Evolutionary conservation across 1,140 invertebrate genomes (phyloP), one percentile per base, ranked within the genome.

Genomic region (Drosophila nebulosa): DNA sequence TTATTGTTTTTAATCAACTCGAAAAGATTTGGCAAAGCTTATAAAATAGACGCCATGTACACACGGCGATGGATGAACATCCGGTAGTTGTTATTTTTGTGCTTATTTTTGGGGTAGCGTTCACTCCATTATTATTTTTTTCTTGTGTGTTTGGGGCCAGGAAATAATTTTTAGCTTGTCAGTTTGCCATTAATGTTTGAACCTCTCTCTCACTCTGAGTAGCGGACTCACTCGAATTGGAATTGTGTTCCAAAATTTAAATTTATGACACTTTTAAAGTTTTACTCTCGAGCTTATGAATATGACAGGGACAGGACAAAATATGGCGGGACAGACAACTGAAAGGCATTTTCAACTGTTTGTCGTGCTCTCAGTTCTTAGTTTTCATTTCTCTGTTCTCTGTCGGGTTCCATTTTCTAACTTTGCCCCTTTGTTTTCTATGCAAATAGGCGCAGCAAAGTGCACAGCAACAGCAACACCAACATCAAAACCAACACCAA

Each of bases 1-100:
- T 88, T 88, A 88, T 88, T 88, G 83, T 88, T 88, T 88, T 88
- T 88, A 88, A 88, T 88, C 83, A 88, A 88, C 83, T 88, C 83
- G 83, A 78, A 86, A 76, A 86, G 81, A 86, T 88, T 86, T 88
- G 81, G 55, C 78, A 70, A 71, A 79, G 83, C 83, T 88, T 88
- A 88, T 88, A 88, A 88, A 88, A 88, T 88, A 83, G 83, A 88
- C 75, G 71, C 78, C 78, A 68, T 60, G 69, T 62, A 77, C 62
- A 77, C 62, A 79, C 72, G 67, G 65, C 74, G 78, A 83, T 88
- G 78, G 71, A 88, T 88, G 83, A 73, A 62, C 75, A 79, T 88
- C 83, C 83, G 83, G 78, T 83, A 42, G 27, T 57, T 68, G 62
- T 36, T 66, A 30, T 67, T 66, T 51, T 66, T 60, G 57, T 66